A percentile compares a stretch with the other conserved stretches of the same genome.
Conservation (phyloP, 1,140 invertebrate species). For the Apolygus lucorum region DNA sequence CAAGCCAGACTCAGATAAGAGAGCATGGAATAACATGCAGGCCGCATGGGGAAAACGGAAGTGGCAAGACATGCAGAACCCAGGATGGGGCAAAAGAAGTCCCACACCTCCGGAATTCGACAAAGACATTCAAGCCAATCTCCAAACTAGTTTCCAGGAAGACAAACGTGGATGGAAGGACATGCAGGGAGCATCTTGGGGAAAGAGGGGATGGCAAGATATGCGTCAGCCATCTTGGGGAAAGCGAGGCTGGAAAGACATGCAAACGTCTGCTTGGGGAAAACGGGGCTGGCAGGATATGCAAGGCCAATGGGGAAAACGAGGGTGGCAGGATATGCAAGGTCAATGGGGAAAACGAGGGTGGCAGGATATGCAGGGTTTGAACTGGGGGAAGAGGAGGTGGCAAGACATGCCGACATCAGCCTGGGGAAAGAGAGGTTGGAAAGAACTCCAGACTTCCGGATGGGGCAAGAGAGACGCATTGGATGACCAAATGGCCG, state of each 20-base stretch:
- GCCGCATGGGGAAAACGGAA: conserved; percentile 22
- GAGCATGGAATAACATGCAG: not conserved
- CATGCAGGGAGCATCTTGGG: conserved; percentile 7
- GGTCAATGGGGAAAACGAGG: conserved; percentile 34
- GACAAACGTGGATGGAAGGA: conserved; percentile 10
- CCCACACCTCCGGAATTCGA: not conserved
- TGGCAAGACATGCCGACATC: conserved; percentile 27
- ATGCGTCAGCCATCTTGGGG: conserved; percentile 9
- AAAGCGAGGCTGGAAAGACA: conserved; percentile 7
- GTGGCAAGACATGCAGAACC: conserved; percentile 26
- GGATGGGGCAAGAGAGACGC: conserved; percentile 31
- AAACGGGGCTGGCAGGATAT: conserved; percentile 35
- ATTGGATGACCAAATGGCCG: conserved; percentile 28
- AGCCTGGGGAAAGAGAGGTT: conserved; percentile 27
- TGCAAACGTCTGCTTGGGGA: conserved; percentile 31
- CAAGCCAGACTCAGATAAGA: not conserved
- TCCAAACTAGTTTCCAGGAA: not conserved
- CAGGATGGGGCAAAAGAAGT: not conserved
- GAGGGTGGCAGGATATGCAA: conserved; percentile 28
- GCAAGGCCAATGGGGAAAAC: conserved; percentile 33
- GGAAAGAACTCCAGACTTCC: conserved; percentile 26
- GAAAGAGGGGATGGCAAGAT: conserved; percentile 1
- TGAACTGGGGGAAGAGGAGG: conserved; percentile 24
- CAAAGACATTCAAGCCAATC: not conserved
- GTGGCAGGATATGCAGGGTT: conserved; percentile 23